A percentile compares a stretch with the other conserved stretches of the same genome.
Evolutionary conservation across 2,797 vertebrate species (phyloP).

Genomic region (Podarcis lilfordi): DNA sequence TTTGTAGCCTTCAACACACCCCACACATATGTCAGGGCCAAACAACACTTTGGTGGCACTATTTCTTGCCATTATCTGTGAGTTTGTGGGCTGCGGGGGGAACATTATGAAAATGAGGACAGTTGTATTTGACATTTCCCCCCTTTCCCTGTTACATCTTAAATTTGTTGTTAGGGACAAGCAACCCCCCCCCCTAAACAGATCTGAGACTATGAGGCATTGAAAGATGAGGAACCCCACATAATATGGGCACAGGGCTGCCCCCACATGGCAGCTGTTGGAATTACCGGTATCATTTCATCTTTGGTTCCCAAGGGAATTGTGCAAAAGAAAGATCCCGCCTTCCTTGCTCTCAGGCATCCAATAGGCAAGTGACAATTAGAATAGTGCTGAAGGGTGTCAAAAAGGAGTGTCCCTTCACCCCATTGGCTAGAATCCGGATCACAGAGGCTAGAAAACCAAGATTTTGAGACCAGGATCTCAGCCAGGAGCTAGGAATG

Average conservation of each 20-base stretch:
- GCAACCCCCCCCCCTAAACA: background rate
- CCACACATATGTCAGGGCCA: background rate
- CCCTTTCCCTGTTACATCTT: background rate
- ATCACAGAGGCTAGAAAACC: slow-evolving; percentile 26
- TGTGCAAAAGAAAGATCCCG: background rate
- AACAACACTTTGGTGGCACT: background rate
- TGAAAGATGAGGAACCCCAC: background rate
- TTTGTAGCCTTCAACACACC: background rate
- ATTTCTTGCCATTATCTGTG: background rate
- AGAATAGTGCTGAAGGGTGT: background rate
- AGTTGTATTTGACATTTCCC: background rate
- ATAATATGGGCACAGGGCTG: background rate
- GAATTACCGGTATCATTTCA: background rate
- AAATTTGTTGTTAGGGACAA: background rate
- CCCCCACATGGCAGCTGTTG: background rate
- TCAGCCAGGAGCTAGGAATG: slow-evolving; percentile 15
- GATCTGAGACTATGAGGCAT: background rate
- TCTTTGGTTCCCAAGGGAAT: background rate
- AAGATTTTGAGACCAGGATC: background rate
- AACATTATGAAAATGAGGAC: background rate
- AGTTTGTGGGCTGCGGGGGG: background rate
- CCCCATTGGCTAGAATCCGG: slow-evolving; percentile 15
- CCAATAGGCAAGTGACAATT: slow-evolving; percentile 17
- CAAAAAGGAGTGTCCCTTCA: slow-evolving; percentile 22
- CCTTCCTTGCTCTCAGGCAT: background rate